Percentiles rank a stretch among this genome's conserved stretches.
phyloP scores from a whole-genome alignment of 2,888 invertebrate species.

The Euplagia quadripunctaria region DNA sequence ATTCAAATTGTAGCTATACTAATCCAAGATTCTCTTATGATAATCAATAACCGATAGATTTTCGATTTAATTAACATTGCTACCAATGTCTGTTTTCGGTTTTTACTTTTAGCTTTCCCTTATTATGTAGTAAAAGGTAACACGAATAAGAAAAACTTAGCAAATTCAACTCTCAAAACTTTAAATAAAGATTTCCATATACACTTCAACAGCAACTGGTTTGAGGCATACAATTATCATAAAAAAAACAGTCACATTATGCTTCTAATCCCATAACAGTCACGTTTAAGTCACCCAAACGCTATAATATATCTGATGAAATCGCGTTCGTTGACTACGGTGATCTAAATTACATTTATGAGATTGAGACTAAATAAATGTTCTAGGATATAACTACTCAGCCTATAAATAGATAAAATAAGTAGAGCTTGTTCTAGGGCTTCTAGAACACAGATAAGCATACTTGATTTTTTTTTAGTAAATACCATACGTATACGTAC shows the following conservation, averaged over 20 bases:
- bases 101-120: conserved; percentile 47
- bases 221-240: not conserved
- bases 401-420: no score
- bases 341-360: not conserved
- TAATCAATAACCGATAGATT: conserved; percentile 29
- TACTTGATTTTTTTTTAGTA: no score
- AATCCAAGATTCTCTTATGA: conserved; percentile 36
- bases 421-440: no score
- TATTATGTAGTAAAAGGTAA: conserved; percentile 22
- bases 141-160: not conserved
- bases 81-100: conserved; percentile 34
- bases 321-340: not conserved
- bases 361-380: not conserved
- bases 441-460: no score
- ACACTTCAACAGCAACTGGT: conserved; percentile 1
- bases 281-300: not conserved
- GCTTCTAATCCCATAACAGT: not conserved
- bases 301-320: not conserved
- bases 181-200: conserved; percentile 4
- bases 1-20: conserved; percentile 23
- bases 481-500: no score
- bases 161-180: not conserved
- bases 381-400: no score
- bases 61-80: conserved; percentile 35
- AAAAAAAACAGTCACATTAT: conserved; percentile 9